A percentile compares a stretch with the other conserved stretches of the same genome.
Evolutionary conservation across 92 coral and sea anemone species (phyloP).

Genomic region (Isaurus tuberculatus): DNA sequence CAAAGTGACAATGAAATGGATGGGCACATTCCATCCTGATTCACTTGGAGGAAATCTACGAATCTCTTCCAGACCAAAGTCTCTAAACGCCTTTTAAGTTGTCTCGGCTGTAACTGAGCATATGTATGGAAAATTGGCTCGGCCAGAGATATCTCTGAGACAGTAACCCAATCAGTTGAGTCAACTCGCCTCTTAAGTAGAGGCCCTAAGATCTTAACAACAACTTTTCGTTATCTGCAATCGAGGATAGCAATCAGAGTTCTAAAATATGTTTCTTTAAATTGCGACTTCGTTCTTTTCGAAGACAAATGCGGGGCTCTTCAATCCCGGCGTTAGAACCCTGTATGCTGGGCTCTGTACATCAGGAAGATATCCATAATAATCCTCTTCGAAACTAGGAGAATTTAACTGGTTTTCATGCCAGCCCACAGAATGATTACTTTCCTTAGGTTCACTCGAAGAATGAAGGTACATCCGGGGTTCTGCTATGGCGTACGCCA

Average conservation of each 20-base stretch:
- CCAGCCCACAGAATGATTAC: background rate
- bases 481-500: slow-evolving; percentile 39
- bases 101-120: no score
- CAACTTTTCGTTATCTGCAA: no score
- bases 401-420: background rate
- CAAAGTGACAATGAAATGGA: no score
- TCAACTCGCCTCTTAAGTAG: no score
- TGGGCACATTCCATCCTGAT: no score
- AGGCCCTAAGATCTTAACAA: no score
- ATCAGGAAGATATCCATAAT: slow-evolving; percentile 6
- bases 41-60: no score
- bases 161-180: no score
- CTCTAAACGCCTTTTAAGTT: no score
- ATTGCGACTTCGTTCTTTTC: slow-evolving; percentile 43
- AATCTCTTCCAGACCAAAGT: no score
- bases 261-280: background rate
- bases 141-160: no score
- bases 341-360: slow-evolving; percentile 1
- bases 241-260: background rate
- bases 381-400: background rate
- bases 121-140: no score
- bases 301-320: slow-evolving; percentile 36
- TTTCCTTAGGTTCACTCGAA: background rate
- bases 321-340: slow-evolving; percentile 35
- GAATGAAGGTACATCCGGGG: slow-evolving; percentile 39